These are phyloP conservation scores for Chloroceryle aenea DNA, from an alignment of 2,113 vertebrate genomes.

Conservation along the genomic window DNA sequence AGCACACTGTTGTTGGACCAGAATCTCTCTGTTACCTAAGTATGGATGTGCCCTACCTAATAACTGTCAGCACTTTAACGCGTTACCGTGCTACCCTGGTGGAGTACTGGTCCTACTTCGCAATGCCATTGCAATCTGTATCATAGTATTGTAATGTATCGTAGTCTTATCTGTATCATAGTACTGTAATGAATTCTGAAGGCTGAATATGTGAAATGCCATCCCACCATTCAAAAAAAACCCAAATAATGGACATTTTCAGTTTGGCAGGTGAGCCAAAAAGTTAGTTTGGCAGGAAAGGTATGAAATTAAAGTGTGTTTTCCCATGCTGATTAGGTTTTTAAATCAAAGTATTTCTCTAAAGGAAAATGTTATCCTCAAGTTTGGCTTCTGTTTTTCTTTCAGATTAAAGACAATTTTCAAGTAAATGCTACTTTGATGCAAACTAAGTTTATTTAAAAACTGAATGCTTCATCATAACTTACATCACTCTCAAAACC, in stretches of 20 bases:
- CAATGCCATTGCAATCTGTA: too few species aligned
- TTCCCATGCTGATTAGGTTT: background rate
- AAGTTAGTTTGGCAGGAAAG: background rate
- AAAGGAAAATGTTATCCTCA: background rate
- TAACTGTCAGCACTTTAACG: background rate
- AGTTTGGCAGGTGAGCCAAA: background rate
- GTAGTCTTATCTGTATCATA: fast-evolving
- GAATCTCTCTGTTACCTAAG: background rate
- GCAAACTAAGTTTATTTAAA: background rate
- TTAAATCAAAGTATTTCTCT: background rate
- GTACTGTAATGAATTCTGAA: background rate
- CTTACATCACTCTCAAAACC: background rate
- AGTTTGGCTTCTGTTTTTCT: background rate
- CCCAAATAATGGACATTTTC: background rate
- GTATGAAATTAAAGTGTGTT: background rate
- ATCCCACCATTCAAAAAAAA: background rate
- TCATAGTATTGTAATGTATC: fast-evolving
- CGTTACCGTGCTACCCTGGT: background rate
- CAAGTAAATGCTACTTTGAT: background rate
- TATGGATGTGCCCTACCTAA: background rate
- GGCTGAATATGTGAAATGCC: background rate
- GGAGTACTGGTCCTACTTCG: background rate
- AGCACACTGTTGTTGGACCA: fast-evolving
- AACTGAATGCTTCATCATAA: background rate
- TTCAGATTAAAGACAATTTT: background rate